Evolutionary conservation across 2,888 invertebrate species (phyloP).

Genomic region (Frankliniella fusca): DNA sequence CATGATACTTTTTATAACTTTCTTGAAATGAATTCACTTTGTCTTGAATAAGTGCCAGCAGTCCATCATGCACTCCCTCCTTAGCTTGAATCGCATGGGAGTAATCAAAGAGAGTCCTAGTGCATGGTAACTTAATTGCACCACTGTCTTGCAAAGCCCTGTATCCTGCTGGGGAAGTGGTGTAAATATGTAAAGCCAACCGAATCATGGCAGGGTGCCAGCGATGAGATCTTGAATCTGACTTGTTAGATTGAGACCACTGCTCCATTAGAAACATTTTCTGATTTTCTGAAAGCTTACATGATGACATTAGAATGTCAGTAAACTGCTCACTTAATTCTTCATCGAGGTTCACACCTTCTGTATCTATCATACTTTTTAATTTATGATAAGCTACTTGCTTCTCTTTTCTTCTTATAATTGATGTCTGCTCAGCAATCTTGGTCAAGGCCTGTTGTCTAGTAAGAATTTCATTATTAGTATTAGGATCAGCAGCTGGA

Average conservation of each 20-base stretch:
- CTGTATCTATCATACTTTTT: not conserved
- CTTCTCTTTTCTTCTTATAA: not conserved
- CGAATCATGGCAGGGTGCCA: not conserved
- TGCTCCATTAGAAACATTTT: not conserved
- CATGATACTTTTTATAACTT: not conserved
- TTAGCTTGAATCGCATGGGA: not conserved
- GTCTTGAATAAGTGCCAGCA: not conserved
- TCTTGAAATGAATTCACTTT: not conserved
- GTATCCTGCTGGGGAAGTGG: not conserved
- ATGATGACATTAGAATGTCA: not conserved
- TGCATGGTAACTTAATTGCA: not conserved
- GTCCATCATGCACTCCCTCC: not conserved
- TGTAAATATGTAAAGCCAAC: not conserved
- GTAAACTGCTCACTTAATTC: not conserved
- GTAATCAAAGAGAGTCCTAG: not conserved
- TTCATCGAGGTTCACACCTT: not conserved
- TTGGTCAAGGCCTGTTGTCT: not conserved
- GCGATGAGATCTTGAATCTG: not conserved
- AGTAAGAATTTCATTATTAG: not conserved
- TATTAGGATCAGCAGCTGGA: not conserved
- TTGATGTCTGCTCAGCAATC: not conserved
- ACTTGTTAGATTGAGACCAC: not conserved
- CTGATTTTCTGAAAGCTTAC: not conserved
- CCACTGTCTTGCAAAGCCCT: not conserved
- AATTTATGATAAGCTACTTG: not conserved